Percentiles rank a stretch among this genome's conserved stretches.
Evolutionary conservation across 92 coral and sea anemone genomes (phyloP).

Genomic region (Phenganax subtilis): DNA sequence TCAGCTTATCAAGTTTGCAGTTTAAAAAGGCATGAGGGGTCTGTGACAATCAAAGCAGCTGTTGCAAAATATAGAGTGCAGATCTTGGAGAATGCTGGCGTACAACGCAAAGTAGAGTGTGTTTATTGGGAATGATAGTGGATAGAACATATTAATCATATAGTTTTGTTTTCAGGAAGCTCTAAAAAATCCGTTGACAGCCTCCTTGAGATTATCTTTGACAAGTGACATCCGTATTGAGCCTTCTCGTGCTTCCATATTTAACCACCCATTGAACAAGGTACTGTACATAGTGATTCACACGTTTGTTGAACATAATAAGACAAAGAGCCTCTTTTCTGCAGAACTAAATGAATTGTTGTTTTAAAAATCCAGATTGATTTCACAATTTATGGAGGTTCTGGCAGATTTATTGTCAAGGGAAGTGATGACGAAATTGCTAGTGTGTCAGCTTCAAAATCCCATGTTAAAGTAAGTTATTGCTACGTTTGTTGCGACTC

Average conservation of each 20-base stretch:
- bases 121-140: background rate
- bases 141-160: background rate
- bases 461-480: slow-evolving; percentile 20
- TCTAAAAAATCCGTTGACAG: slow-evolving; percentile 57
- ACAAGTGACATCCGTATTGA: slow-evolving; percentile 76
- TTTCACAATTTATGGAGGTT: slow-evolving; percentile 80
- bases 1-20: slow-evolving; percentile 78
- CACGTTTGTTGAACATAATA: background rate
- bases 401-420: slow-evolving; percentile 90
- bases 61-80: slow-evolving; percentile 71
- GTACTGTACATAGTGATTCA: slow-evolving; percentile 19
- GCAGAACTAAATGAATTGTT: too few species aligned
- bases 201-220: slow-evolving; percentile 69
- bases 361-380: slow-evolving; percentile 44
- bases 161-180: slow-evolving; percentile 50
- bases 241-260: slow-evolving; percentile 76
- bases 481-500: too few species aligned
- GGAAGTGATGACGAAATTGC: slow-evolving; percentile 77
- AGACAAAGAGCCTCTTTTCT: too few species aligned
- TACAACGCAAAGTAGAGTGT: slow-evolving; percentile 1
- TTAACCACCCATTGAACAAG: slow-evolving; percentile 82
- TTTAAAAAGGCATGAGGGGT: slow-evolving; percentile 73
- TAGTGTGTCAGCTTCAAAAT: slow-evolving; percentile 29
- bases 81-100: slow-evolving; percentile 25
- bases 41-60: slow-evolving; percentile 68